Conservation (phyloP, 2,797 vertebrate genomes). For the Xiphorhynchus erythropygius region DNA sequence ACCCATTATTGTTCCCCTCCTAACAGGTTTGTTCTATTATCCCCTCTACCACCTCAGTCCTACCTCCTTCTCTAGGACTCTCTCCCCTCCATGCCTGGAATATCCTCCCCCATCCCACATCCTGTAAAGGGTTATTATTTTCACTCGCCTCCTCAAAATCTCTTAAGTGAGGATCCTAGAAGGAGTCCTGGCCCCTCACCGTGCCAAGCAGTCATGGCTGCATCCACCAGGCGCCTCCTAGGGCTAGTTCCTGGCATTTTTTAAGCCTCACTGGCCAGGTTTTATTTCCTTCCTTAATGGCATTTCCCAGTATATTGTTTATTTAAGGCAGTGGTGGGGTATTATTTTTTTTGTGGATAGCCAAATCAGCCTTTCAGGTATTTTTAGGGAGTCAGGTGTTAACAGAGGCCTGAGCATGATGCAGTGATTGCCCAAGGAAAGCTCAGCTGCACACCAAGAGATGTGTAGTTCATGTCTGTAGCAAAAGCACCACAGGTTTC, state of each 20-base stretch:
- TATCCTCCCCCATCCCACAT: background rate
- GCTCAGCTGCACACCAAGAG: background rate
- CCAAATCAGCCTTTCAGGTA: background rate
- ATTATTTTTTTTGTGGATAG: background rate
- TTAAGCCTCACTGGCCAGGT: background rate
- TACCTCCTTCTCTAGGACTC: background rate
- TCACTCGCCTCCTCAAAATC: background rate
- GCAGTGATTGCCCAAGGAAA: background rate
- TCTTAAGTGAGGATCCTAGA: background rate
- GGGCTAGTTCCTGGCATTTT: background rate
- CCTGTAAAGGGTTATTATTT: background rate
- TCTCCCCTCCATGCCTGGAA: background rate
- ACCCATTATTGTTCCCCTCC: background rate
- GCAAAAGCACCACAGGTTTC: background rate
- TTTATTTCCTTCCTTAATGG: background rate
- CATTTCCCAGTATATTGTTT: background rate
- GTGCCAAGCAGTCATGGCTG: background rate
- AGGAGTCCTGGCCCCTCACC: background rate
- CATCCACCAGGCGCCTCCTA: background rate
- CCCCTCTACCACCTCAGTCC: background rate
- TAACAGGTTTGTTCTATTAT: background rate
- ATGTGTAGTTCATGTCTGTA: background rate
- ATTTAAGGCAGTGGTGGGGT: background rate
- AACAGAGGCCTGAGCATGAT: background rate
- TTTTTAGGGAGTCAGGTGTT: background rate